phyloP scores from a whole-genome alignment of 1,140 invertebrate species.

The Aphelinus certus region DNA sequence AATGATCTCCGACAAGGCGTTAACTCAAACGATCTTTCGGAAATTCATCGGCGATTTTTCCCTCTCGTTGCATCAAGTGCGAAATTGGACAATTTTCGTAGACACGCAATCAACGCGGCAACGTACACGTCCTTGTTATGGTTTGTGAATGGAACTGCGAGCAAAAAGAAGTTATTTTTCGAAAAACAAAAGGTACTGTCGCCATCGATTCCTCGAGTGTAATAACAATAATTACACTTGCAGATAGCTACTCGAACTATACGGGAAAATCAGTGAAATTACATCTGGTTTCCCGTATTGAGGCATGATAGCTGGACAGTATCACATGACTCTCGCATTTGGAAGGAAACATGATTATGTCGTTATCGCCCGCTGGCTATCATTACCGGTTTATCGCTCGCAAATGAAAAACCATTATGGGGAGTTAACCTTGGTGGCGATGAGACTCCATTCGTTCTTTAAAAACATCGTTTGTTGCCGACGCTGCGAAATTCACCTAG shows the following conservation, averaged over 20 bases:
- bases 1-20: not conserved
- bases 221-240: constrained; percentile 31
- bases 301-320: not conserved
- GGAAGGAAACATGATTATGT: not conserved
- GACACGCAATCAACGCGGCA: no score
- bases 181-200: constrained; percentile 5
- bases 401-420: constrained; percentile 27
- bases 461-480: not conserved
- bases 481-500: not conserved
- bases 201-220: not conserved
- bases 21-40: constrained; percentile 1
- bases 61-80: no score
- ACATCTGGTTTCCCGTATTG: constrained; percentile 24
- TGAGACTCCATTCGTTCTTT: not conserved
- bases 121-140: no score
- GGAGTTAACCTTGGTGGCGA: not conserved
- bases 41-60: no score
- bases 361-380: constrained; percentile 20
- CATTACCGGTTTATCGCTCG: constrained; percentile 30
- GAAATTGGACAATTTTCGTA: no score
- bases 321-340: no score
- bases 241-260: not conserved
- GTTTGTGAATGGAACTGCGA: no score
- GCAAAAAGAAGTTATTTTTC: not conserved
- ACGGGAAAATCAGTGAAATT: constrained; percentile 13